A percentile compares a stretch with the other conserved stretches of the same genome.
Evolutionary conservation across 1,140 invertebrate genomes (phyloP).

Genomic region (Macrobrachium rosenbergii): DNA sequence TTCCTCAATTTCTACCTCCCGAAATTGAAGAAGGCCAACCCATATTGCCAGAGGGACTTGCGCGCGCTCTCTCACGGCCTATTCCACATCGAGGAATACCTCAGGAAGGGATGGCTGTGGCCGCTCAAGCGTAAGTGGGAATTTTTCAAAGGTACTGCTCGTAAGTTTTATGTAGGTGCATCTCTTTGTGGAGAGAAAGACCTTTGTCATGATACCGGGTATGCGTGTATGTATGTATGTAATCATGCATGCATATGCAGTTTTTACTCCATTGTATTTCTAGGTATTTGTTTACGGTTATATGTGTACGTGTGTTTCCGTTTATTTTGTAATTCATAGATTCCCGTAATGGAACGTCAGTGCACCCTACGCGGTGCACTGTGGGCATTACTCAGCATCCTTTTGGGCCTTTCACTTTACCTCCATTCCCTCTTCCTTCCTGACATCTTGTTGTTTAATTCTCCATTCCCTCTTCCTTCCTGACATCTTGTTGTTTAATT

Average conservation of each 20-base stretch:
- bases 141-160: background rate
- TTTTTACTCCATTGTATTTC: too few species aligned
- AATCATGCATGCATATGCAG: background rate
- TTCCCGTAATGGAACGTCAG: background rate
- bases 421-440: background rate
- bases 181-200: too few species aligned
- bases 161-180: background rate
- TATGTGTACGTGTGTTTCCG: too few species aligned
- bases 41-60: slow-evolving; percentile 25
- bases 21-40: background rate
- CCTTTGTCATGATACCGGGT: too few species aligned
- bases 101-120: slow-evolving; percentile 14
- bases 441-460: background rate
- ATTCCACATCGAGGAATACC: background rate
- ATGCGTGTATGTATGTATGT: background rate
- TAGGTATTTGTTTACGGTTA: background rate
- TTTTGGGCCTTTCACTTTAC: background rate
- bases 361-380: background rate
- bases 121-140: slow-evolving; percentile 10
- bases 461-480: background rate
- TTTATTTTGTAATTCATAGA: background rate
- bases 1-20: slow-evolving; percentile 26
- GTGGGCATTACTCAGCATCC: background rate
- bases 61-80: slow-evolving; percentile 3
- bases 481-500: too few species aligned